These are phyloP conservation scores for Nomada lathburiana DNA, from an alignment of 2,888 invertebrate genomes.

Conservation along the genomic window DNA sequence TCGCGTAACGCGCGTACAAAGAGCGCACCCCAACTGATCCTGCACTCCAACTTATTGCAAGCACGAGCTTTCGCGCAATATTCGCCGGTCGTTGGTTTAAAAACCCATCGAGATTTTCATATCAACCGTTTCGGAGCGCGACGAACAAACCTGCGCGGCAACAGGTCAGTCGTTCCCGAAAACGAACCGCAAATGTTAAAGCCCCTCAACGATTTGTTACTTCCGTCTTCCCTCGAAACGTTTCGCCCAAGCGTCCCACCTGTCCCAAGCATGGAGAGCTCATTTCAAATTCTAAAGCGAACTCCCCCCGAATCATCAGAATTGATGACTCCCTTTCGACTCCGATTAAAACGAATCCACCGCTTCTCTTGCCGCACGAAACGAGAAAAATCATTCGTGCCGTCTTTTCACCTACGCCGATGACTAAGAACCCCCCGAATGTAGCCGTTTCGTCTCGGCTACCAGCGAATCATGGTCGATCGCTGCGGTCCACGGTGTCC, in stretches of 20 bases:
- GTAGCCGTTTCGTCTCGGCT: too few relatives aligned
- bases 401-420: too few relatives aligned
- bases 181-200: slow-evolving; percentile 64
- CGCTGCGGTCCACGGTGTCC: slow-evolving; percentile 25
- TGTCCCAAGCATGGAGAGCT: neutral
- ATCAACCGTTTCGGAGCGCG: slow-evolving; percentile 55
- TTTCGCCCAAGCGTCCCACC: neutral
- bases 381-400: too few relatives aligned
- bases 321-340: neutral
- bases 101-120: slow-evolving; percentile 61
- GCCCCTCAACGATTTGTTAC: slow-evolving; percentile 42
- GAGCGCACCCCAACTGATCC: slow-evolving; percentile 24
- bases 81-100: slow-evolving; percentile 44
- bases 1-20: slow-evolving; percentile 20
- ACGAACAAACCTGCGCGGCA: slow-evolving; percentile 66
- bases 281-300: neutral
- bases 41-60: slow-evolving; percentile 40
- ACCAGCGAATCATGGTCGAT: slow-evolving; percentile 13
- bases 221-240: slow-evolving; percentile 7
- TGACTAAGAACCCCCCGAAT: too few relatives aligned
- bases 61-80: slow-evolving; percentile 53
- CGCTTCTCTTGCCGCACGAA: too few relatives aligned
- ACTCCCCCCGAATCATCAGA: neutral
- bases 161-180: slow-evolving; percentile 68
- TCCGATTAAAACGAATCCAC: too few relatives aligned